Evolutionary conservation across 2,113 vertebrate genomes (phyloP).

Genomic region (Alligator sinensis): DNA sequence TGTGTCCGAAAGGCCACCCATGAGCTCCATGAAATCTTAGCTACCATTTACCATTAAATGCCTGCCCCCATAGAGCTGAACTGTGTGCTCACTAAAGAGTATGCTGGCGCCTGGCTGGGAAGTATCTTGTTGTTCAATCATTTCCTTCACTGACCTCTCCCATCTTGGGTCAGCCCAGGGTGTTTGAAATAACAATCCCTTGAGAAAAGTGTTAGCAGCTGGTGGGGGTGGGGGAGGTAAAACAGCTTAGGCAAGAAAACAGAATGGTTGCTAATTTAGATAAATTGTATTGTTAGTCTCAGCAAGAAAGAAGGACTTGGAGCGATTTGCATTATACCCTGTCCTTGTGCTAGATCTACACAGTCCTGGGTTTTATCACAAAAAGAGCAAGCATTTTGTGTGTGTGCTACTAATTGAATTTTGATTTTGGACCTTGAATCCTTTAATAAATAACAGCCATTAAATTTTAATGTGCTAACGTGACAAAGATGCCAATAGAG

Average conservation of each 20-base stretch:
- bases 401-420: background rate
- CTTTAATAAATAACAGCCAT: background rate
- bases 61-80: background rate
- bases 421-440: background rate
- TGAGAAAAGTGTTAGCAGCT: background rate
- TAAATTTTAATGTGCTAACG: constrained; percentile 3
- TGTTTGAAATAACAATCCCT: constrained; percentile 50
- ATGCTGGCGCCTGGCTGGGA: background rate
- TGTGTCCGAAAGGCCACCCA: background rate
- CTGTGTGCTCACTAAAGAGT: background rate
- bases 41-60: constrained; percentile 3
- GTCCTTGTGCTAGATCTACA: background rate
- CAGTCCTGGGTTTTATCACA: background rate
- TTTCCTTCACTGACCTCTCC: constrained; percentile 35
- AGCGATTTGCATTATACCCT: background rate
- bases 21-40: background rate
- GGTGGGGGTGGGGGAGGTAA: background rate
- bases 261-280: constrained; percentile 40
- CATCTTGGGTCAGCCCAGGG: background rate
- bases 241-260: background rate
- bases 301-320: background rate
- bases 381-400: background rate
- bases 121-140: background rate
- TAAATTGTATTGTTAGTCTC: constrained; percentile 43
- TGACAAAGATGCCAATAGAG: background rate